Evolutionary conservation across 92 coral and sea anemone species (phyloP).

Genomic region (Porites rus): DNA sequence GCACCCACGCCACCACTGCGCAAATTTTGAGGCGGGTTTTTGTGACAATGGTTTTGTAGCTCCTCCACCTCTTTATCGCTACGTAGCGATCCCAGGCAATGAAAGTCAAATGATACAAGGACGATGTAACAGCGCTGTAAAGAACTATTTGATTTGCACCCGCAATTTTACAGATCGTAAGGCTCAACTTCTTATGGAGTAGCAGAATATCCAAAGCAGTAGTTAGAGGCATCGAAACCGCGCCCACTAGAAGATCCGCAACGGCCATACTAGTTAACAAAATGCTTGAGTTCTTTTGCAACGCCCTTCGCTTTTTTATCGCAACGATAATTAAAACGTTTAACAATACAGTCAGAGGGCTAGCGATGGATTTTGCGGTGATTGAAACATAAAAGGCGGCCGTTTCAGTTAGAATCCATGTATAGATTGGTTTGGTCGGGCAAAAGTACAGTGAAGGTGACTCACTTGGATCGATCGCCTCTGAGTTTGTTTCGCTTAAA

Average conservation of each 20-base stretch:
- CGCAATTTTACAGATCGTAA: not conserved
- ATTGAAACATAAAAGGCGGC: not conserved
- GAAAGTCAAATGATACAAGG: conserved; percentile 29
- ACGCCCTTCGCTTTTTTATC: not conserved
- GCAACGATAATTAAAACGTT: conserved; percentile 20
- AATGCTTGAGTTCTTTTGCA: conserved; percentile 24
- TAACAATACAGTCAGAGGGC: not conserved
- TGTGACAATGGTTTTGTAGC: conserved; percentile 19
- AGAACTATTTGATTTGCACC: not conserved
- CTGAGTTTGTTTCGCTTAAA: not conserved
- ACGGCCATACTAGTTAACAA: conserved; percentile 28
- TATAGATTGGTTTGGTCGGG: not conserved
- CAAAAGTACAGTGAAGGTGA: conserved; percentile 8
- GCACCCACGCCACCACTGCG: not conserved
- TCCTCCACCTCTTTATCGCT: conserved; percentile 13
- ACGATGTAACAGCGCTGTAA: not conserved
- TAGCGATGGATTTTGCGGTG: not conserved
- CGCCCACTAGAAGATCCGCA: conserved; percentile 27
- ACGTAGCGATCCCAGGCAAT: conserved; percentile 39
- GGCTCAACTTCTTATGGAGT: not conserved
- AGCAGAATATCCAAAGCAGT: not conserved
- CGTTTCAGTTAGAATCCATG: conserved; percentile 7
- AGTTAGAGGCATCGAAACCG: conserved; percentile 16
- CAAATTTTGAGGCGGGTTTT: not conserved
- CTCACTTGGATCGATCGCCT: not conserved